Percentiles rank a stretch among this genome's conserved stretches.
Evolutionary conservation across 2,113 vertebrate genomes (phyloP).

Genomic region (Regulus satrapa): DNA sequence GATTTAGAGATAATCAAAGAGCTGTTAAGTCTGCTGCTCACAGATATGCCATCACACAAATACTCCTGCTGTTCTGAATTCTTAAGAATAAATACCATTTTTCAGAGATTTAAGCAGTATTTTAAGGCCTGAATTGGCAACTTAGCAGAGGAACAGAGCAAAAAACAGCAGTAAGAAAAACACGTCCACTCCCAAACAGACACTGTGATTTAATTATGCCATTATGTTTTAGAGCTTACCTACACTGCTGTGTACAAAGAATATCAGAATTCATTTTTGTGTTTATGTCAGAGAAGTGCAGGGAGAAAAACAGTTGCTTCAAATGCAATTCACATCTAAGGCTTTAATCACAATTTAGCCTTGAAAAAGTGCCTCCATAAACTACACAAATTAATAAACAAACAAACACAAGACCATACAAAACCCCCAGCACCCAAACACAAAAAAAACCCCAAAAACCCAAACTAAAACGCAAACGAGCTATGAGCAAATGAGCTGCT

Average conservation of each 20-base stretch:
- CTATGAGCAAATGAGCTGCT: not conserved
- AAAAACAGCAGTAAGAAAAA: constrained; percentile 27
- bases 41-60: constrained; percentile 27
- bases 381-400: not conserved
- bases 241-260: not conserved
- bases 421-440: not conserved
- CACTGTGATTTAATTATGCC: constrained; percentile 4
- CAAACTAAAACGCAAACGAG: no score
- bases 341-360: not conserved
- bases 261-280: constrained; percentile 35
- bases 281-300: not conserved
- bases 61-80: constrained; percentile 24
- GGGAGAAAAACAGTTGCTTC: not conserved
- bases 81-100: constrained; percentile 43
- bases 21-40: constrained; percentile 27
- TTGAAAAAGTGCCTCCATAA: not conserved
- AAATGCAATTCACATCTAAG: not conserved
- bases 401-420: not conserved
- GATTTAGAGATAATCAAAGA: constrained; percentile 29
- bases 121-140: constrained; percentile 28
- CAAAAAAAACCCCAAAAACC: not conserved
- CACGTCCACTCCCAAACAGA: constrained; percentile 7
- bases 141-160: constrained; percentile 12
- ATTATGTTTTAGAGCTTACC: constrained; percentile 6
- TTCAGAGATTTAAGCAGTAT: constrained; percentile 26